Percentiles rank a stretch among this genome's conserved stretches.
Evolutionary conservation across 2,888 invertebrate genomes (phyloP).

Genomic region (Melanostoma scalare): DNA sequence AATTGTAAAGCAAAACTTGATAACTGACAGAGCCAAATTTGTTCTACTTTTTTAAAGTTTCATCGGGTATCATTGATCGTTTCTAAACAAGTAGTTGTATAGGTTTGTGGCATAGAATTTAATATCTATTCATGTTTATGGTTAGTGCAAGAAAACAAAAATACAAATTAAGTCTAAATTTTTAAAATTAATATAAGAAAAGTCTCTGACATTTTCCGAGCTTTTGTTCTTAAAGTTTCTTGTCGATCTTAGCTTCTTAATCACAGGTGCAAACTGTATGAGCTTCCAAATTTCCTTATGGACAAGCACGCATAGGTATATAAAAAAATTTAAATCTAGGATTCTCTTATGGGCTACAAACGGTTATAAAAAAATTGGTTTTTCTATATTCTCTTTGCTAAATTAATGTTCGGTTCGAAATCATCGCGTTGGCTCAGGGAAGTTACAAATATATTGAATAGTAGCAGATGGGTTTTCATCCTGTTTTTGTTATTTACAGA

Average conservation of each 20-base stretch:
- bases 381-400: not conserved
- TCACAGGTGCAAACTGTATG: slow-evolving; percentile 77
- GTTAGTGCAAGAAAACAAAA: too few relatives aligned
- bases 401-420: slow-evolving; percentile 1
- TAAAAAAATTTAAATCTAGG: slow-evolving; percentile 14
- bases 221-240: not conserved
- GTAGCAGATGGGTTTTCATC: not conserved
- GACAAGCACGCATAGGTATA: slow-evolving; percentile 13
- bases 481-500: slow-evolving; percentile 42
- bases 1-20: too few relatives aligned
- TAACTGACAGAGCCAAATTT: too few relatives aligned
- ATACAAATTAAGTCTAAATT: too few relatives aligned
- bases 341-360: slow-evolving; percentile 24
- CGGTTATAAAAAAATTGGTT: slow-evolving; percentile 46
- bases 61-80: too few relatives aligned
- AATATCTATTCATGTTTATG: too few relatives aligned
- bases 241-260: slow-evolving; percentile 51
- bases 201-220: not conserved
- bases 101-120: too few relatives aligned
- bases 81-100: too few relatives aligned
- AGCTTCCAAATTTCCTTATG: slow-evolving; percentile 68
- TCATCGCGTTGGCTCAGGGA: slow-evolving; percentile 51
- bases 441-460: not conserved
- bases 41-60: too few relatives aligned
- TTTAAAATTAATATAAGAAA: not conserved